These are phyloP conservation scores for Columba livia DNA, from an alignment of 2,113 vertebrate species.

Conservation along the genomic window DNA sequence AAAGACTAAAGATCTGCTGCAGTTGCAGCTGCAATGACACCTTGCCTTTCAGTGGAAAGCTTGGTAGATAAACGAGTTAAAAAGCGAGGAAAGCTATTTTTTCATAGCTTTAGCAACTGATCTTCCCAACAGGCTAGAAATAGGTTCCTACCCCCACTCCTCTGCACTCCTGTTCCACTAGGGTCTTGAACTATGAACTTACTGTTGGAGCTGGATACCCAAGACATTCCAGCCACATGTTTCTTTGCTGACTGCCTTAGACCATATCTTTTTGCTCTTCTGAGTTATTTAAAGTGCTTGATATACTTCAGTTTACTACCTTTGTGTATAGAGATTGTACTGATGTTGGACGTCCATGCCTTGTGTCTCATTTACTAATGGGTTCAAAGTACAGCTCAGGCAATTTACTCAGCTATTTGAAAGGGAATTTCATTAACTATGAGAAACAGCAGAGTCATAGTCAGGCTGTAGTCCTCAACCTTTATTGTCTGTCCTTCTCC, in stretches of 20 bases:
- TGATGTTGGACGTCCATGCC: neutral
- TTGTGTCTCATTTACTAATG: neutral
- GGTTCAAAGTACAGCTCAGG: neutral
- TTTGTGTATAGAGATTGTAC: neutral
- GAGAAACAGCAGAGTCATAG: neutral
- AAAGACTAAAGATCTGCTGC: neutral
- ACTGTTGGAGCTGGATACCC: neutral
- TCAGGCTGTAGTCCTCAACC: neutral
- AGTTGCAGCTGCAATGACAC: neutral
- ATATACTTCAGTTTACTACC: neutral
- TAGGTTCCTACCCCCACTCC: neutral
- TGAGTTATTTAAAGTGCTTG: neutral
- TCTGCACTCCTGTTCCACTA: neutral
- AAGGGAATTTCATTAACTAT: neutral
- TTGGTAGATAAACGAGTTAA: neutral
- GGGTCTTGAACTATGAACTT: conserved; percentile 7
- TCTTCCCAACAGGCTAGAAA: neutral
- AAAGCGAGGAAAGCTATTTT: neutral
- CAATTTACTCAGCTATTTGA: neutral
- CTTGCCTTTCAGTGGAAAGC: neutral
- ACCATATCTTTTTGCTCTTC: neutral
- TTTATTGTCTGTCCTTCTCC: neutral
- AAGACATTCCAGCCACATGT: neutral
- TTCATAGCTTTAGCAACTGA: neutral
- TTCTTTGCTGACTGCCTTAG: neutral